These are phyloP conservation scores for Andrena bucephala DNA, from an alignment of 2,888 invertebrate species.

Conservation along the genomic window DNA sequence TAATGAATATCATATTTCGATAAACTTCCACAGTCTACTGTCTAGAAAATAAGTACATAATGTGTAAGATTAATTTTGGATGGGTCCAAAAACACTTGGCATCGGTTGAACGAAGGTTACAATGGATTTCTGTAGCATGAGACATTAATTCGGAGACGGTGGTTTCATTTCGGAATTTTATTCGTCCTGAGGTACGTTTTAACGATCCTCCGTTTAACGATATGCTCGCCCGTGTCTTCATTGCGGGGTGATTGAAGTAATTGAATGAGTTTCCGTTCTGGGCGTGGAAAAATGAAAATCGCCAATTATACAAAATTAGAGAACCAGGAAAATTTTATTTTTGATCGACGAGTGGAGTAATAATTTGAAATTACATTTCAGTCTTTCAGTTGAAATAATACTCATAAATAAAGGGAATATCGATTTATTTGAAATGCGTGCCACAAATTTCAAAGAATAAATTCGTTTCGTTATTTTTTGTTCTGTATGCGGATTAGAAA, in stretches of 20 bases:
- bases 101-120: constrained; percentile 18
- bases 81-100: not conserved
- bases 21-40: no score
- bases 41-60: no score
- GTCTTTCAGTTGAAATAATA: not conserved
- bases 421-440: no score
- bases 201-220: not conserved
- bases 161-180: not conserved
- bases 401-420: no score
- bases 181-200: not conserved
- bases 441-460: no score
- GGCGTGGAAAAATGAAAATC: not conserved
- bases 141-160: not conserved
- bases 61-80: no score
- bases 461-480: no score
- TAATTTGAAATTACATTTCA: not conserved
- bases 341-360: not conserved
- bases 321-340: not conserved
- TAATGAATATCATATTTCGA: no score
- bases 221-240: not conserved
- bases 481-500: no score
- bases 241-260: not conserved
- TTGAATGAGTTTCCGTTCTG: not conserved
- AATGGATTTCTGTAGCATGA: not conserved
- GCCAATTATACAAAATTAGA: not conserved